A percentile compares a stretch with the other conserved stretches of the same genome.
Conservation (phyloP, 2,113 vertebrate species). For the Trichechus manatus region DNA sequence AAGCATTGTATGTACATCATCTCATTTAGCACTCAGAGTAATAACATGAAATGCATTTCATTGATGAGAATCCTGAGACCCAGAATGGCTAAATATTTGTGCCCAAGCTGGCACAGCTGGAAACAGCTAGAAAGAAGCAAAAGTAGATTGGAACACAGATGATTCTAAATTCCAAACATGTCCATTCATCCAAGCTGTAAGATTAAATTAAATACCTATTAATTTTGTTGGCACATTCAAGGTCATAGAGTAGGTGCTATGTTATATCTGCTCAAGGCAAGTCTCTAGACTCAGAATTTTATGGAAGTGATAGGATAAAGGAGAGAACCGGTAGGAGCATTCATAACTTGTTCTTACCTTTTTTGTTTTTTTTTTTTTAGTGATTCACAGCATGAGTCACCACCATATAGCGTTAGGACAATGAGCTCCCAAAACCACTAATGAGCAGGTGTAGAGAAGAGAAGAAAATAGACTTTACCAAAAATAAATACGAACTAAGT, state of each 20-base stretch:
- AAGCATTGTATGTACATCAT: not conserved
- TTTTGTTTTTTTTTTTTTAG: not conserved
- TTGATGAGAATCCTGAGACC: not conserved
- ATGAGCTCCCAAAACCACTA: not conserved
- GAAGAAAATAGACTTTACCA: constrained; percentile 7
- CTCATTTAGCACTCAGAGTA: not conserved
- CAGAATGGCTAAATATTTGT: not conserved
- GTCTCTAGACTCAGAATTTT: not conserved
- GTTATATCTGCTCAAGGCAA: not conserved
- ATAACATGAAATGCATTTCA: not conserved
- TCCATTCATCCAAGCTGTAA: not conserved
- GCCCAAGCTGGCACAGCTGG: not conserved
- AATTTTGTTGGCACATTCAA: not conserved
- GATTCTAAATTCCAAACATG: not conserved
- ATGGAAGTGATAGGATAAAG: not conserved
- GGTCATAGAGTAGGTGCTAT: not conserved
- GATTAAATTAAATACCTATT: not conserved
- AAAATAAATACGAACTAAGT: not conserved
- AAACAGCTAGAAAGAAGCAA: not conserved
- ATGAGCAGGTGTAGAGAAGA: not conserved
- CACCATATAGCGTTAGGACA: not conserved
- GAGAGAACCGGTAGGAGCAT: not conserved
- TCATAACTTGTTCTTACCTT: not conserved
- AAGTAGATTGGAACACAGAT: not conserved
- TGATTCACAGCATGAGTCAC: not conserved